Evolutionary conservation across 1,140 invertebrate genomes (phyloP).

Genomic region (Diprion similis): DNA sequence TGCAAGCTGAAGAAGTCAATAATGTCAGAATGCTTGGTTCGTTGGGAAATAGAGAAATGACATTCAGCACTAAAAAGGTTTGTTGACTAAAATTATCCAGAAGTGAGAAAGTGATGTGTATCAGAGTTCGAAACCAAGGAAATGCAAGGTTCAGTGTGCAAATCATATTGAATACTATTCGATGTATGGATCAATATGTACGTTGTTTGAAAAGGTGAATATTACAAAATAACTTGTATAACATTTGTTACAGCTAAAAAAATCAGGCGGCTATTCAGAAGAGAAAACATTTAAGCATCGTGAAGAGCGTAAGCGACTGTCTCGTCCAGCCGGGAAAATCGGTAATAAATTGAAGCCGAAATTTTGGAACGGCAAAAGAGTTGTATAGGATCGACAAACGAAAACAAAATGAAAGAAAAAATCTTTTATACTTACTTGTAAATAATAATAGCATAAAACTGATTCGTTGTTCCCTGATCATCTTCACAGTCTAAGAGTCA

Average conservation of each 20-base stretch:
- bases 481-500: background rate
- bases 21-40: constrained; percentile 66
- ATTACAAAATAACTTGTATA: no score
- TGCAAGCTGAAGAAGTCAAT: constrained; percentile 64
- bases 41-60: constrained; percentile 80
- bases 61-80: constrained; percentile 72
- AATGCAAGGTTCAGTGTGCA: no score
- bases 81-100: constrained; percentile 37
- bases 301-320: constrained; percentile 74
- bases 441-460: background rate
- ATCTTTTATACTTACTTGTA: background rate
- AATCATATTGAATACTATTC: no score
- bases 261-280: constrained; percentile 44
- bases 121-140: no score
- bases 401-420: background rate
- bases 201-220: no score
- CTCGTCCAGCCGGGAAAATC: constrained; percentile 69
- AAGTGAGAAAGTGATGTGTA: constrained; percentile 52
- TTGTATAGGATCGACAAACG: background rate
- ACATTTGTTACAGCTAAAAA: constrained; percentile 29
- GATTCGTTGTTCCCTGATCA: background rate
- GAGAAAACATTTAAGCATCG: constrained; percentile 68
- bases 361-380: constrained; percentile 7
- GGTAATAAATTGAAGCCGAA: constrained; percentile 32
- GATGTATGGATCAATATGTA: no score